A percentile compares a stretch with the other conserved stretches of the same genome.
Evolutionary conservation across 2,113 vertebrate species (phyloP).

Genomic region (Oncorhynchus masou): DNA sequence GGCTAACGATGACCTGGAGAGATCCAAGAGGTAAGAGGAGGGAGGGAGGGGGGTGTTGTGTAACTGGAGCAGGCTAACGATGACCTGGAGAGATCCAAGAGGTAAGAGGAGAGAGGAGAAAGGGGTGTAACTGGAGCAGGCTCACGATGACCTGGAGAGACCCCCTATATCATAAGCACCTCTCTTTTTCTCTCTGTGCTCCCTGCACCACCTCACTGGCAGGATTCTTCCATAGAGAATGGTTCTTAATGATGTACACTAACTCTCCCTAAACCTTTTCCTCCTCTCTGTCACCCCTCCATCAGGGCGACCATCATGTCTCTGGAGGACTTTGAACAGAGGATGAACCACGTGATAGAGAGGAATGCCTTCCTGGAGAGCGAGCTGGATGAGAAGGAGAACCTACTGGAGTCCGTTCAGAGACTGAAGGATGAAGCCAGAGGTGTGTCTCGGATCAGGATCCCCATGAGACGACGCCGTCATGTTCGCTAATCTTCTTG

Average conservation of each 20-base stretch:
- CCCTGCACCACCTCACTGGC: too few species aligned
- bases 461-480: too few species aligned
- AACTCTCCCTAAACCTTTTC: too few species aligned
- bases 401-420: slow-evolving; percentile 88
- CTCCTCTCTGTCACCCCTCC: not conserved
- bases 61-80: too few species aligned
- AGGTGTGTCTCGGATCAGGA: slow-evolving; percentile 69
- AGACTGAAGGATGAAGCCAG: slow-evolving; percentile 93
- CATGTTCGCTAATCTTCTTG: too few species aligned
- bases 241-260: too few species aligned
- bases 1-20: slow-evolving; percentile 92
- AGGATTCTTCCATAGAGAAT: too few species aligned
- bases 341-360: slow-evolving; percentile 95
- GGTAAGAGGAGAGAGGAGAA: too few species aligned
- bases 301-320: slow-evolving; percentile 93
- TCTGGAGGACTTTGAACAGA: slow-evolving; percentile 93
- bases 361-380: slow-evolving; percentile 95
- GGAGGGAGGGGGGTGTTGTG: too few species aligned
- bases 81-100: too few species aligned
- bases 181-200: too few species aligned
- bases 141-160: slow-evolving; percentile 93
- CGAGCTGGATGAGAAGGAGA: slow-evolving; percentile 95
- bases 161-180: slow-evolving; percentile 40
- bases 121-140: slow-evolving; percentile 83
- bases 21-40: slow-evolving; percentile 84